Base-by-base conservation (phyloP, 2,113 vertebrate species). In the Rhinichthys klamathensis region DNA sequence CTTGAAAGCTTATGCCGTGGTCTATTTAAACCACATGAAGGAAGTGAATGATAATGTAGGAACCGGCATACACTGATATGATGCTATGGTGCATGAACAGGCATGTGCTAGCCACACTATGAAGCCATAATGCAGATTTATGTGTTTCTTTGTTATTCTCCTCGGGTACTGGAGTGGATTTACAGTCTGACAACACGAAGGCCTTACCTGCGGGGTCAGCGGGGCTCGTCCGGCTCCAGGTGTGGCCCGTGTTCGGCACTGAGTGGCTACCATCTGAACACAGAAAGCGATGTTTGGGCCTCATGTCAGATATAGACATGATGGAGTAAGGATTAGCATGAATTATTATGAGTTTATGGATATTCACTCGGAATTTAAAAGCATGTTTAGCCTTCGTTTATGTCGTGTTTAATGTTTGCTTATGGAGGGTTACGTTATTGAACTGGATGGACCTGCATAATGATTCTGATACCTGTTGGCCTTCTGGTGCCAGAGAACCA, bases 401-500 rank as follows among this genome's bases (percentile, higher is more conserved):
- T 25, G 70, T 46, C 70, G 25, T 46, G 0, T 73, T 73, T 73
- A 46, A 44, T 73, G 70, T 23, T 46, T 12, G 6, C 4, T 79
- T 10, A 44, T 44, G 3, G n/a, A 41, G 23, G 13, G 56, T 41
- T 38, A 61, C 15, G 7, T 27, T 61, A 44, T 60, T 60, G 12
- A 38, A n/a, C 30, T 56, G 9, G 46, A 76, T 54, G 44, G 3
- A n/a, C 21, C 30, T 21, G 25, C 16, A 72, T 4, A 4, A 35
- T 85, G 46, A 46, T 12, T 86, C 49, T 82, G 73, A 81, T 95
- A 96, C 95, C 95, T 95, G 94, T 85, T 82, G 94, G 90, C 85
- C 90, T 92, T 80, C 94, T 92, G 32, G 89, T 91, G 83, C 91
- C 93, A 69, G 93, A 92, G 79, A 91, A 93, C 92, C 93, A 94